A percentile compares a stretch with the other conserved stretches of the same genome.
These are phyloP conservation scores for Drosophila neotestacea DNA, from an alignment of 2,888 invertebrate species.

Conservation along the genomic window DNA sequence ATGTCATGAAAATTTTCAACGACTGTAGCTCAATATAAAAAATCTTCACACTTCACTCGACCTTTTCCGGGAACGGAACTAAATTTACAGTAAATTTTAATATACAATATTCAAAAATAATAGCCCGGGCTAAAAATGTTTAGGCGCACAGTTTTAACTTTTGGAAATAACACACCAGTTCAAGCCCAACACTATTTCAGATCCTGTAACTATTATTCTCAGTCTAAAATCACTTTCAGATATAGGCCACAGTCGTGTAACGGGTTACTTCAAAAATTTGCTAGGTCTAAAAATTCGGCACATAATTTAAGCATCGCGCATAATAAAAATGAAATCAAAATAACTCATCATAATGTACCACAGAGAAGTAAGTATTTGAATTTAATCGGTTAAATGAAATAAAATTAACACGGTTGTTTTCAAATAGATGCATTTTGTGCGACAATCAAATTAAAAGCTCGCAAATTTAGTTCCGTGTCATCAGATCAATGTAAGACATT, in stretches of 20 bases:
- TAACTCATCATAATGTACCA: conserved; percentile 8
- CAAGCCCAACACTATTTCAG: conserved; percentile 24
- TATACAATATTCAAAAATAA: conserved; percentile 11
- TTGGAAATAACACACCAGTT: conserved; percentile 29
- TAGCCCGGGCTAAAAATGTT: conserved; percentile 47
- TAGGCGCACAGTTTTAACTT: conserved; percentile 41
- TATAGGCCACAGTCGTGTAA: conserved; percentile 14
- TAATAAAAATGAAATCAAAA: conserved; percentile 8
- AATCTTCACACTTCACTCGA: conserved; percentile 9
- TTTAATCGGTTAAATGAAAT: neutral
- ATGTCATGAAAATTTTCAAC: conserved; percentile 20
- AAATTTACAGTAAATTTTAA: conserved; percentile 31
- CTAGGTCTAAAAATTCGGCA: neutral
- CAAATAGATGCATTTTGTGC: neutral
- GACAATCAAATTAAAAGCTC: conserved; percentile 1
- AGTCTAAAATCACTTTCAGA: conserved; percentile 22
- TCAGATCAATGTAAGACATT: conserved; percentile 15
- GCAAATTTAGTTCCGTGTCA: conserved; percentile 6
- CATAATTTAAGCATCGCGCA: conserved; percentile 7
- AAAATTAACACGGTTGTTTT: neutral
- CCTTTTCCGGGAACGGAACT: conserved; percentile 15
- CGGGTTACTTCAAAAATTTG: conserved; percentile 19
- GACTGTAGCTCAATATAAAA: neutral
- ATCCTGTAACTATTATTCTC: conserved; percentile 27
- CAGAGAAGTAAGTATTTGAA: conserved; percentile 27